Conservation (phyloP, 2,113 vertebrate genomes). For the Tonatia bakeri region DNA sequence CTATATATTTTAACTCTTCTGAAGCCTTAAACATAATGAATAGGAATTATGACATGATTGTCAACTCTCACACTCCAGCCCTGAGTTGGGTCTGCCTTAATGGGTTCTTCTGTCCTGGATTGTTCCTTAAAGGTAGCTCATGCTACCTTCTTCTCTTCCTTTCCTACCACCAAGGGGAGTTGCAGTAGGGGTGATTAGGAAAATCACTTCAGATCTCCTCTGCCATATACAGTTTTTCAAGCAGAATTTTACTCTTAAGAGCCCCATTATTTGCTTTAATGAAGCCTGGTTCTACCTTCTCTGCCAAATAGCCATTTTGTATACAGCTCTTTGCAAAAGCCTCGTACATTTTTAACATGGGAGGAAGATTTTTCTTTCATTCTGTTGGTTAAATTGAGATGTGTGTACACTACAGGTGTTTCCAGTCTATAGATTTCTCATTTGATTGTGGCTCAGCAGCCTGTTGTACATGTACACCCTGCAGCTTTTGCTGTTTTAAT, state of each 20-base stretch:
- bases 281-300: neutral
- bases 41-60: conserved; percentile 18
- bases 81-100: neutral
- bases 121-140: neutral
- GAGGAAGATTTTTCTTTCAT: neutral
- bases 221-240: neutral
- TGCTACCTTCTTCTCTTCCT: neutral
- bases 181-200: neutral
- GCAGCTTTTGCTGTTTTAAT: conserved; percentile 12
- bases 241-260: neutral
- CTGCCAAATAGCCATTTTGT: neutral
- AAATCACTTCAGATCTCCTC: neutral
- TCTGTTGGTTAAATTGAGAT: neutral
- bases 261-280: neutral
- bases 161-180: neutral
- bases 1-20: neutral
- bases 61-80: neutral
- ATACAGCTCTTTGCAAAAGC: neutral
- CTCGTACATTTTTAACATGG: neutral
- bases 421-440: neutral
- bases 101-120: neutral
- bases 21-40: conserved; percentile 4
- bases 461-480: neutral
- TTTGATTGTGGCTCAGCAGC: neutral
- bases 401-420: neutral